These are phyloP conservation scores for Nycticorax nycticorax DNA, from an alignment of 2,113 vertebrate species.

Conservation along the genomic window DNA sequence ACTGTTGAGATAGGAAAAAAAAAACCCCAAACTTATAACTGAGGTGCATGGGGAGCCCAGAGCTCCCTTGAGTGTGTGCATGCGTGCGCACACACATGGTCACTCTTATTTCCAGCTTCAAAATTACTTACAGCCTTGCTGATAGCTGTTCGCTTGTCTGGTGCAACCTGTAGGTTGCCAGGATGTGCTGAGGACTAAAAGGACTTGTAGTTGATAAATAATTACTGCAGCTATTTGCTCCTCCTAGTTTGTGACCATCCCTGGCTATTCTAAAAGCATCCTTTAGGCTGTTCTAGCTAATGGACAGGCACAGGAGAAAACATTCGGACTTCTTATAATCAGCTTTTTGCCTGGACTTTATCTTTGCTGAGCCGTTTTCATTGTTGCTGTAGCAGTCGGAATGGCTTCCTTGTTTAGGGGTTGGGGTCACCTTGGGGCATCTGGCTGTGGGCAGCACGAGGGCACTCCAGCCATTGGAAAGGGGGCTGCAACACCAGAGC, in stretches of 20 bases:
- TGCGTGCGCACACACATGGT: rapidly evolving
- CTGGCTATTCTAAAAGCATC: not conserved
- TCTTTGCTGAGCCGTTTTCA: not conserved
- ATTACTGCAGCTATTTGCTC: not conserved
- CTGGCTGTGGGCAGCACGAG: not conserved
- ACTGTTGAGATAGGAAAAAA: not conserved
- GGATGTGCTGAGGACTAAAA: not conserved
- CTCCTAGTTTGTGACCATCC: not conserved
- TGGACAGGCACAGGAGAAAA: not conserved
- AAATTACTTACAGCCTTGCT: not conserved
- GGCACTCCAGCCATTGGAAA: not conserved
- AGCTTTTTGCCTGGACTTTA: not conserved
- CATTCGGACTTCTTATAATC: not conserved
- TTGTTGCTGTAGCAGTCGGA: not conserved
- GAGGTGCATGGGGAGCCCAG: not conserved
- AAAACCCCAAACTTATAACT: not conserved
- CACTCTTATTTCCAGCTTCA: not conserved
- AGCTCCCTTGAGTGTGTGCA: not conserved
- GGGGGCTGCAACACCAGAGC: not conserved
- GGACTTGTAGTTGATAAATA: not conserved
- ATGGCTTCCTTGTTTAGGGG: not conserved
- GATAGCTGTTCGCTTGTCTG: not conserved
- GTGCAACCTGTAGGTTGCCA: not conserved
- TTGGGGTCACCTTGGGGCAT: not conserved
- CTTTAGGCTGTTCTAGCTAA: not conserved